These are phyloP conservation scores for Campoplex nolae DNA, from an alignment of 2,888 invertebrate genomes.

Conservation along the genomic window DNA sequence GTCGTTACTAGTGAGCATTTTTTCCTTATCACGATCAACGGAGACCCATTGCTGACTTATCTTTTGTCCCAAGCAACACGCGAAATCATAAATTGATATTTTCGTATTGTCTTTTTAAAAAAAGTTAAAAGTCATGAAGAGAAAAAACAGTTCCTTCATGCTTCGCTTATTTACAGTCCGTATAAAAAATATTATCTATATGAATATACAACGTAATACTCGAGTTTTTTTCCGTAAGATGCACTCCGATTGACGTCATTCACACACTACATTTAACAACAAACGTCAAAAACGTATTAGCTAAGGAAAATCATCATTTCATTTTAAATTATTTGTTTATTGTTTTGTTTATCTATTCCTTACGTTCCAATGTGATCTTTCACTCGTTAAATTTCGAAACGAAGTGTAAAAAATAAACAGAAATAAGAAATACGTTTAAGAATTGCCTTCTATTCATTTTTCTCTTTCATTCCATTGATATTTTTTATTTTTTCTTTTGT, in stretches of 20 bases:
- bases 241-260: constrained; percentile 34
- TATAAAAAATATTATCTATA: neutral
- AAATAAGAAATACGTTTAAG: neutral
- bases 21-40: neutral
- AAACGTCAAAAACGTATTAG: constrained; percentile 12
- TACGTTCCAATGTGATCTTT: neutral
- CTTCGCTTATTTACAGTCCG: neutral
- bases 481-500: constrained; percentile 32
- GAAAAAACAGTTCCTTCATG: neutral
- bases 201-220: neutral
- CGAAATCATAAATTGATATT: no score
- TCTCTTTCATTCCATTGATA: neutral
- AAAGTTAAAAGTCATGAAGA: neutral
- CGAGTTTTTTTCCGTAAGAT: constrained; percentile 36
- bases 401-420: neutral
- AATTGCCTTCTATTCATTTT: constrained; percentile 15
- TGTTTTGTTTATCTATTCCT: neutral
- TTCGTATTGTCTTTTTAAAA: no score
- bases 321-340: neutral
- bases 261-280: constrained; percentile 8
- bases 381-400: neutral
- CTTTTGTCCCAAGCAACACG: no score
- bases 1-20: neutral
- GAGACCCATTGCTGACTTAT: neutral
- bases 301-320: neutral